These are phyloP conservation scores for Notospermus geniculatus DNA, from an alignment of 1,140 invertebrate species.

Conservation along the genomic window DNA sequence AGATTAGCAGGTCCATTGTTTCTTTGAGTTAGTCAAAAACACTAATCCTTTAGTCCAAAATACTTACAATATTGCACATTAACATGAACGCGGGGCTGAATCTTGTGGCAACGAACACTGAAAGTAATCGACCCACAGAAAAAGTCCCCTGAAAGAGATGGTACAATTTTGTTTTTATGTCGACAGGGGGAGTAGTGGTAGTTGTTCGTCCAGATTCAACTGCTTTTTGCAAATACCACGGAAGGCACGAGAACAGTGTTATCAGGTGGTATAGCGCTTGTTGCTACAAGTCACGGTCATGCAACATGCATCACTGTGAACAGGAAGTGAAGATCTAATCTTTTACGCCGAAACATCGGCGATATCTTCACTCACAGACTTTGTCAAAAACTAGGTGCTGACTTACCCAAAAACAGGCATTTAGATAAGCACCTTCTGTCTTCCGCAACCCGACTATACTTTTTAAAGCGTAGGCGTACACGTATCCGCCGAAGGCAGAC, in stretches of 20 bases:
- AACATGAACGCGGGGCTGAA: constrained; percentile 58
- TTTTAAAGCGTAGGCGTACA: constrained; percentile 58
- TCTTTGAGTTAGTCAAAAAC: too few species aligned
- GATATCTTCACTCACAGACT: too few species aligned
- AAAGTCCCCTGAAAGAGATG: constrained; percentile 54
- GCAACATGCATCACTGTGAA: not conserved
- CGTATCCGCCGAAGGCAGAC: constrained; percentile 60
- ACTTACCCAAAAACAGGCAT: constrained; percentile 59
- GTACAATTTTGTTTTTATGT: not conserved
- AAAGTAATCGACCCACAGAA: constrained; percentile 57
- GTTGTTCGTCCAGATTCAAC: too few species aligned
- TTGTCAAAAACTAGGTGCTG: too few species aligned
- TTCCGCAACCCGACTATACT: constrained; percentile 50
- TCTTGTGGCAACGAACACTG: constrained; percentile 55
- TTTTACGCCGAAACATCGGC: too few species aligned
- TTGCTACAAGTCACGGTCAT: not conserved
- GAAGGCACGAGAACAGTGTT: too few species aligned
- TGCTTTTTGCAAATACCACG: too few species aligned
- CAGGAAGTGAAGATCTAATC: not conserved
- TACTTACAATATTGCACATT: constrained; percentile 58
- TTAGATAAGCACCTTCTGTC: constrained; percentile 57
- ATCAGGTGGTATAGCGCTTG: too few species aligned
- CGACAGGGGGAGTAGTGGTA: too few species aligned
- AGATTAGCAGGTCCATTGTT: too few species aligned
- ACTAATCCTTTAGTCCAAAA: too few species aligned